phyloP scores from a whole-genome alignment of 1,140 invertebrate genomes.

The Drosophila baimaii region DNA sequence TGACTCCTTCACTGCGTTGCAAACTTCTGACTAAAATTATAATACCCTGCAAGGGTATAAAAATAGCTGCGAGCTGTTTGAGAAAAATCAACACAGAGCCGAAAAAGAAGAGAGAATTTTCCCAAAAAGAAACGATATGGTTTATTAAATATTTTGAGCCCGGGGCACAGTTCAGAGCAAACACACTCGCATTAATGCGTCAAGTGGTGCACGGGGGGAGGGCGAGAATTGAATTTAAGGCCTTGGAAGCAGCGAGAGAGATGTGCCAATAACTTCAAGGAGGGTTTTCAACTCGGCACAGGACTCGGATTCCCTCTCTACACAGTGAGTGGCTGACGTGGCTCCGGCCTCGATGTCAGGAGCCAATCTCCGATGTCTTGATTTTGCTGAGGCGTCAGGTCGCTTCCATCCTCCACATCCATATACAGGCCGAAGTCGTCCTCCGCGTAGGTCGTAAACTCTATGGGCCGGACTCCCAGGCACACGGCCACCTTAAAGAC shows the following conservation, averaged over 20 bases:
- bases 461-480: constrained; percentile 18
- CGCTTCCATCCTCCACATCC: constrained; percentile 33
- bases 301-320: neutral
- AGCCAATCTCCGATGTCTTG: constrained; percentile 14
- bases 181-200: constrained; percentile 44
- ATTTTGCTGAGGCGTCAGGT: neutral
- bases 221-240: constrained; percentile 69
- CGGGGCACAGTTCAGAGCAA: constrained; percentile 47
- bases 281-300: neutral
- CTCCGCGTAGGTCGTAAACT: constrained; percentile 11
- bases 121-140: constrained; percentile 62
- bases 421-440: constrained; percentile 60
- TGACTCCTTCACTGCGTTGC: no score
- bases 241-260: constrained; percentile 28
- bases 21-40: no score
- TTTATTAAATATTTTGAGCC: constrained; percentile 75
- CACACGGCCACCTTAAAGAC: constrained; percentile 48
- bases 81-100: constrained; percentile 42
- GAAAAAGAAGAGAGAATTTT: constrained; percentile 42
- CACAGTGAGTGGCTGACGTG: constrained; percentile 2
- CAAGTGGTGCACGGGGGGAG: constrained; percentile 5
- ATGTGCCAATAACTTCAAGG: constrained; percentile 51
- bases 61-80: constrained; percentile 69
- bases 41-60: no score
- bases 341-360: neutral